A percentile compares a stretch with the other conserved stretches of the same genome.
Evolutionary conservation across 2,797 vertebrate genomes (phyloP).

Genomic region (Artibeus jamaicensis): DNA sequence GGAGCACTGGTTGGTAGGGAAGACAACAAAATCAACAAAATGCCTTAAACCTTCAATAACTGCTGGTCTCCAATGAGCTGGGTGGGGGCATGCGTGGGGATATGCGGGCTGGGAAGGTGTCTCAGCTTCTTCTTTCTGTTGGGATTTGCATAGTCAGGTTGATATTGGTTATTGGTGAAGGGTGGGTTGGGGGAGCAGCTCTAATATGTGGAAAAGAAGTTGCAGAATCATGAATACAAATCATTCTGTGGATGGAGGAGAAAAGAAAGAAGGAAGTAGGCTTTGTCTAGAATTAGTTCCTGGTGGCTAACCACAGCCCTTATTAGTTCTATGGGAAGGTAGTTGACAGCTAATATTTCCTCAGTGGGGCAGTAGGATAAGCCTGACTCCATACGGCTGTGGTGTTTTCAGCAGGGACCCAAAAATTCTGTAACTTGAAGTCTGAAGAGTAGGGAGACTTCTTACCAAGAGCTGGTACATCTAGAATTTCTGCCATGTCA

Average conservation of each 20-base stretch:
- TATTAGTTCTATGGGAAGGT: background rate
- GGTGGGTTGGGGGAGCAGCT: background rate
- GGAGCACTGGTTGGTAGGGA: background rate
- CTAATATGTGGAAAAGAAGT: background rate
- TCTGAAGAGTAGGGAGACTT: background rate
- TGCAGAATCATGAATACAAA: background rate
- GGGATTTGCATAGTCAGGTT: background rate
- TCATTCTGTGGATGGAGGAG: background rate
- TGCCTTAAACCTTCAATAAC: background rate
- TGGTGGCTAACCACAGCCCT: background rate
- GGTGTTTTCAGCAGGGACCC: slow-evolving; percentile 3
- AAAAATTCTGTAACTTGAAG: background rate
- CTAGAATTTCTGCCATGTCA: slow-evolving; percentile 10
- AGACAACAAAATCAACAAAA: background rate
- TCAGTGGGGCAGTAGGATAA: background rate
- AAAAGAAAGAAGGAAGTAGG: background rate
- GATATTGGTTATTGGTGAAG: background rate
- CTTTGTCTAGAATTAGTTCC: background rate
- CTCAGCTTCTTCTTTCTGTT: background rate
- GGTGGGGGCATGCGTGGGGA: background rate
- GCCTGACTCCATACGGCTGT: background rate
- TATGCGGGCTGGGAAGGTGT: background rate
- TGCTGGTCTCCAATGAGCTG: background rate
- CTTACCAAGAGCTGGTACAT: background rate
- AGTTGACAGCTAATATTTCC: background rate